A percentile compares a stretch with the other conserved stretches of the same genome.
These are phyloP conservation scores for Drosophila nigromelanica DNA, from an alignment of 1,140 invertebrate species.

Conservation along the genomic window DNA sequence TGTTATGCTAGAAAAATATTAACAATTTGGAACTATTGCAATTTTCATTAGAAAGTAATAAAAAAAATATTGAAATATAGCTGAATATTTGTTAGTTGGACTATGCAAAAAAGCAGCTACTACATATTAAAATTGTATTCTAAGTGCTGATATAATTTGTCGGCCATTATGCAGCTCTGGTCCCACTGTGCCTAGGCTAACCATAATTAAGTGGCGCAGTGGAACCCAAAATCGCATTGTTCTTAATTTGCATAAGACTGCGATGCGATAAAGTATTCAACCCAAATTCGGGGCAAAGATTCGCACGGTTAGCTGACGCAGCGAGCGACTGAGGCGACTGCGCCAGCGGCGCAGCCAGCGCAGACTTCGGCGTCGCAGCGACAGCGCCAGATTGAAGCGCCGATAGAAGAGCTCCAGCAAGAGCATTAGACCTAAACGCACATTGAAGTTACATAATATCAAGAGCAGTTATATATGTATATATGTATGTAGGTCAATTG, in stretches of 20 bases:
- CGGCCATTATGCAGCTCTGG: neutral
- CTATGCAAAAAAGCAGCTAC: too few species aligned
- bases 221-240: slow-evolving; percentile 28
- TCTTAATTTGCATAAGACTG: slow-evolving; percentile 36
- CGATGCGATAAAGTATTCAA: slow-evolving; percentile 46
- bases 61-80: too few species aligned
- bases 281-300: slow-evolving; percentile 55
- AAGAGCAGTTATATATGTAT: too few species aligned
- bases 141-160: too few species aligned
- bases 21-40: too few species aligned
- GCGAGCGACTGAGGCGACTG: slow-evolving; percentile 18
- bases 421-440: slow-evolving; percentile 27
- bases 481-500: neutral
- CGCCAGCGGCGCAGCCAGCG: slow-evolving; percentile 47
- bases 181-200: slow-evolving; percentile 11
- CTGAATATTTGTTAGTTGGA: too few species aligned
- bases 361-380: slow-evolving; percentile 21
- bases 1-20: too few species aligned
- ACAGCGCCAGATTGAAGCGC: slow-evolving; percentile 19
- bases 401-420: slow-evolving; percentile 46
- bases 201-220: slow-evolving; percentile 18
- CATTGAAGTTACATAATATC: neutral
- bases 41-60: too few species aligned
- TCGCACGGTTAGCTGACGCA: slow-evolving; percentile 55
- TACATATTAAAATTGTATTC: too few species aligned